Evolutionary conservation across 2,113 vertebrate genomes (phyloP), one percentile per base, ranked within the genome.

Genomic region (Alligator sinensis): DNA sequence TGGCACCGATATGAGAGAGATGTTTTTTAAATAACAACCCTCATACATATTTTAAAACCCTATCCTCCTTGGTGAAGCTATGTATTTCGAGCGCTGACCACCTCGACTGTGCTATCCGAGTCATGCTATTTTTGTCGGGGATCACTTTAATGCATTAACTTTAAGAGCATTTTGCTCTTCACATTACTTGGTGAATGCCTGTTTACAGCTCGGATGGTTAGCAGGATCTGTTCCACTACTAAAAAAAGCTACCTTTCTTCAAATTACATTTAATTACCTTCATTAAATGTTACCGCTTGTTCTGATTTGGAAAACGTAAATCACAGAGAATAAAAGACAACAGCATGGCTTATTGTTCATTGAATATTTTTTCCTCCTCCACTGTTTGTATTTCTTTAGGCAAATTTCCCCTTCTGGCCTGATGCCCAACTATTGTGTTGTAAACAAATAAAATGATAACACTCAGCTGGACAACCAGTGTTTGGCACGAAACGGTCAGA

Each of bases 191-290:
- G 0, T 34, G 84, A 93, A 57, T 90, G 83, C 80, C 17, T 91
- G 86, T 84, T 87, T 93, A 93, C n/a, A 75, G 96, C 86, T 77
- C 94, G 27, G 75, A 89, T 91, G 84, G 62, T 91, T 88, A 93
- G 82, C 92, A 88, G 91, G 86, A 94, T 89, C 91, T 89, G 77
- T 58, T 96, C 94, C 86, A 91, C 82, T 24, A 34, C 62, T 82
- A 64, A 76, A 95, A 95, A 96, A 59, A 97, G 86, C 88, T 83
- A 88, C 91, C 84, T 80, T 84, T 80, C 96, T 96, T 95, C 91
- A 96, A 96, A 97, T 96, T 91, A 87, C 80, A 95, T 92, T 97
- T 97, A 96, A 97, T 98, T 96, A 88, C 90, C 95, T 94, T 96
- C 96, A 96, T 98, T 97, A 97, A 97, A 88, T 88, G 68, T 63